Evolutionary conservation across 1,140 invertebrate species (phyloP).

Genomic region (Probaryconus sp.): DNA sequence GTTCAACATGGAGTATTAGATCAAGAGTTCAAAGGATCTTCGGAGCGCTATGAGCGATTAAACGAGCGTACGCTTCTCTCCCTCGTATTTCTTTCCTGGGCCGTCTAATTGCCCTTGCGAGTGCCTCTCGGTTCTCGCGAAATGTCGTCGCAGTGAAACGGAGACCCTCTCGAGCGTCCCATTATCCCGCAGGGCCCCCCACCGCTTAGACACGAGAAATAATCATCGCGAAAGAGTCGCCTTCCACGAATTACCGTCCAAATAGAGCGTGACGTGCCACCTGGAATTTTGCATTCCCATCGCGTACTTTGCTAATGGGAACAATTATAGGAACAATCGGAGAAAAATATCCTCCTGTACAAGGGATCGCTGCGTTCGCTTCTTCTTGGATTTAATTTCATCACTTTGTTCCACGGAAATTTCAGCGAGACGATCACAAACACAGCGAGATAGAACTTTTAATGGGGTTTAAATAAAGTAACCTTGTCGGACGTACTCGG

Average conservation of each 20-base stretch:
- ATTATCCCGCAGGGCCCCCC: neutral
- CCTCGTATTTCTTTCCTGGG: slow-evolving; percentile 46
- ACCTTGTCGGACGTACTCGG: too few relatives aligned
- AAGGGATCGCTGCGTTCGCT: too few relatives aligned
- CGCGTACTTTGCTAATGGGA: slow-evolving; percentile 45
- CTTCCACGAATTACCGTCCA: slow-evolving; percentile 40
- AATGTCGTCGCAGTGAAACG: slow-evolving; percentile 29
- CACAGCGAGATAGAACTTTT: too few relatives aligned
- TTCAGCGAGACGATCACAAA: too few relatives aligned
- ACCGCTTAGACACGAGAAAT: slow-evolving; percentile 23
- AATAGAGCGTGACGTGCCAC: slow-evolving; percentile 46
- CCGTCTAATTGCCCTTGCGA: slow-evolving; percentile 44
- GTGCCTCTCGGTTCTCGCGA: slow-evolving; percentile 16
- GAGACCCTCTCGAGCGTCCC: neutral
- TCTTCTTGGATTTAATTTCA: too few relatives aligned
- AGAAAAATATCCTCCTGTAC: too few relatives aligned
- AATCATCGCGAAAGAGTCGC: slow-evolving; percentile 40
- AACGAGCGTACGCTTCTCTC: slow-evolving; percentile 36
- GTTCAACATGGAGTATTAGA: slow-evolving; percentile 60
- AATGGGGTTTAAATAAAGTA: too few relatives aligned
- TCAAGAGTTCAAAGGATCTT: slow-evolving; percentile 60
- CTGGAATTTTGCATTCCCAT: slow-evolving; percentile 37
- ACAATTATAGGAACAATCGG: slow-evolving; percentile 52
- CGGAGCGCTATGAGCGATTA: slow-evolving; percentile 50
- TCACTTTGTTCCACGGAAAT: too few relatives aligned